Conservation (phyloP, 2,888 invertebrate species). For the Endomychus coccineus region DNA sequence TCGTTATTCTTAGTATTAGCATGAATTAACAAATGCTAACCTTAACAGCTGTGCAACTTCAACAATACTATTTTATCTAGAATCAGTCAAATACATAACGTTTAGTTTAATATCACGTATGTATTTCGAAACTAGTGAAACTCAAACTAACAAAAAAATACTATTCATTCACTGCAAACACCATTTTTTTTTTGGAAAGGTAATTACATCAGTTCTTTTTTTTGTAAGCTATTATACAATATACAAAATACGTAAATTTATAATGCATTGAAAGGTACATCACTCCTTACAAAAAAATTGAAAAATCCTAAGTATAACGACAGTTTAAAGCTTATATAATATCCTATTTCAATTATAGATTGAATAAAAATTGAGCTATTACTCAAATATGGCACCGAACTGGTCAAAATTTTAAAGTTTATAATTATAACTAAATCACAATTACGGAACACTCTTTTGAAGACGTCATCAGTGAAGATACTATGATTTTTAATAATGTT, state of each 20-base stretch:
- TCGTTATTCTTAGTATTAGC: too few species aligned
- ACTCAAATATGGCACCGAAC: conserved; percentile 45
- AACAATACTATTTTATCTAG: too few species aligned
- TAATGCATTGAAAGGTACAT: too few species aligned
- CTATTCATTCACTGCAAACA: conserved; percentile 3
- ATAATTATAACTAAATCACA: conserved; percentile 31
- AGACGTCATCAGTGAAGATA: conserved; percentile 36
- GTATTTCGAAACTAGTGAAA: conserved; percentile 12
- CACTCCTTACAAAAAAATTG: conserved; percentile 9
- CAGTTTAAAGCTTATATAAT: conserved; percentile 42
- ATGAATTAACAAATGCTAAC: too few species aligned
- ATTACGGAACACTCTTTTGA: conserved; percentile 44
- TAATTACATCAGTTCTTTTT: conserved; percentile 33
- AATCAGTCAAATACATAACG: conserved; percentile 9
- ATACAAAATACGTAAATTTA: conserved; percentile 41
- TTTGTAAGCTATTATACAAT: conserved; percentile 36
- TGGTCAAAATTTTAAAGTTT: conserved; percentile 41
- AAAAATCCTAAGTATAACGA: conserved; percentile 10
- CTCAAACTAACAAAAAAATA: conserved; percentile 4
- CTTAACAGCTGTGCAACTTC: too few species aligned
- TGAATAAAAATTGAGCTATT: conserved; percentile 45
- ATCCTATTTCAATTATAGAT: conserved; percentile 34
- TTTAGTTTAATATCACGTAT: conserved; percentile 14
- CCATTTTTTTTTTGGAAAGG: conserved; percentile 4
- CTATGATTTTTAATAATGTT: conserved; percentile 10